Evolutionary conservation across 2,113 vertebrate species (phyloP).

Genomic region (Chlorodrepanis virens): DNA sequence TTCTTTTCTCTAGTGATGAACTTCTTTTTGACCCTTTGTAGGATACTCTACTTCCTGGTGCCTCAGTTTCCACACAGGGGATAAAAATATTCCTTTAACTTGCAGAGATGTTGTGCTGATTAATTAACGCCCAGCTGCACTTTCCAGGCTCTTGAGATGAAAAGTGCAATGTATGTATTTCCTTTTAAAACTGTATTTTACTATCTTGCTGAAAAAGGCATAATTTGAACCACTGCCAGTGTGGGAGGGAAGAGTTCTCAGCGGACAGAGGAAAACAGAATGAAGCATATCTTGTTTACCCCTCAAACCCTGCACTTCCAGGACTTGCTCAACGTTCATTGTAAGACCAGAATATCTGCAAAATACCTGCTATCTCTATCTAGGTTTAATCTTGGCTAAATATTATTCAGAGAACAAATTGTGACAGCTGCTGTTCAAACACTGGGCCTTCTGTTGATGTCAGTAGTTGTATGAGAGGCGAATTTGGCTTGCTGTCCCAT

Average conservation of each 20-base stretch:
- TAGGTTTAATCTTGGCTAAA: conserved; percentile 14
- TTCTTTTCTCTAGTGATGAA: not conserved
- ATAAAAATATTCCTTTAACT: not conserved
- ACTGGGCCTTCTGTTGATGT: conserved; percentile 24
- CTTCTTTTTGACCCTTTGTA: not conserved
- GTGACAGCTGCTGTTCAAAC: conserved; percentile 42
- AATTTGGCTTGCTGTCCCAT: conserved; percentile 7
- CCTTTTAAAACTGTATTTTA: not conserved
- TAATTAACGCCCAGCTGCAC: not conserved
- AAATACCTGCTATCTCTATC: not conserved
- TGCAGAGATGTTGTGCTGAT: not conserved
- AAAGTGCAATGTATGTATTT: conserved; percentile 5
- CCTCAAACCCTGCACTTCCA: not conserved
- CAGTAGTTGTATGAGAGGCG: not conserved
- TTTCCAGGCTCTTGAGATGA: not conserved
- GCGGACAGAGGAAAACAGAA: not conserved
- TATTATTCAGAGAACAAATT: conserved; percentile 25
- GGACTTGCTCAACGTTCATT: not conserved
- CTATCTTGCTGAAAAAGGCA: conserved; percentile 5
- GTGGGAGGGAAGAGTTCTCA: not conserved
- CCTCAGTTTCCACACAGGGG: not conserved
- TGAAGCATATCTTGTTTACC: not conserved
- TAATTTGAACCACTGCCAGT: not conserved
- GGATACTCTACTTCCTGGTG: not conserved
- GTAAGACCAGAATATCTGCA: not conserved